These are phyloP conservation scores for Coilia nasus DNA, from an alignment of 2,797 vertebrate species.

Conservation along the genomic window DNA sequence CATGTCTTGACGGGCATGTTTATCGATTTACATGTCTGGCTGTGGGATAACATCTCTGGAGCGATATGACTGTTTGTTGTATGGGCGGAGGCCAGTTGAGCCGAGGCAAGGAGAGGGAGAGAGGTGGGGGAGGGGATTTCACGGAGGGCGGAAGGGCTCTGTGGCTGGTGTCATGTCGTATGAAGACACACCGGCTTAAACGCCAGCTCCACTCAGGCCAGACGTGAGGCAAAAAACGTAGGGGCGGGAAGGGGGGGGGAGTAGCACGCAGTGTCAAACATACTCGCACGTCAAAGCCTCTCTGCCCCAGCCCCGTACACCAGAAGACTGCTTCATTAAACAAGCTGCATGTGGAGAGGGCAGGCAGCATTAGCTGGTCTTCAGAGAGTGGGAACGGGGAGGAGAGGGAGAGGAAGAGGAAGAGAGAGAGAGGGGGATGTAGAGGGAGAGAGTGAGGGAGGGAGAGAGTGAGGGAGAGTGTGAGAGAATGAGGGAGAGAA, in stretches of 20 bases:
- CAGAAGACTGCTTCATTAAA: neutral
- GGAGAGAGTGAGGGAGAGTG: too few species aligned
- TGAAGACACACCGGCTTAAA: slow-evolving; percentile 63
- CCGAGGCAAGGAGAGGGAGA: neutral
- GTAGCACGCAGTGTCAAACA: neutral
- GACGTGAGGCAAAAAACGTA: neutral
- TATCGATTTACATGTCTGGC: slow-evolving; percentile 31
- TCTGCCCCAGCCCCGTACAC: neutral
- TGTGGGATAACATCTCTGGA: slow-evolving; percentile 24
- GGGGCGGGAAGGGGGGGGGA: too few species aligned
- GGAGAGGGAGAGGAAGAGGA: too few species aligned
- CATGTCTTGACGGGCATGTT: slow-evolving; percentile 22
- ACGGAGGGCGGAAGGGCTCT: neutral
- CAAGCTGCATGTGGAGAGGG: neutral
- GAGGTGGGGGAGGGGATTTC: slow-evolving; percentile 22
- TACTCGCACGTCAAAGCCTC: neutral
- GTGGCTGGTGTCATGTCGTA: slow-evolving; percentile 57
- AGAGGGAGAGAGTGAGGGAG: neutral
- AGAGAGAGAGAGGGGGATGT: slow-evolving; percentile 44
- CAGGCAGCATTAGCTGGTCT: neutral
- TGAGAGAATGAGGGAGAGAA: too few species aligned
- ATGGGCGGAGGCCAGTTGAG: neutral
- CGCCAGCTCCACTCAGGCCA: slow-evolving; percentile 54
- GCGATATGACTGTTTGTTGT: slow-evolving; percentile 11
- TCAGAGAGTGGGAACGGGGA: neutral